Evolutionary conservation across 64 coral and sea anemone genomes (phyloP), one percentile per base, ranked within the genome.

Genomic region (Stylophora pistillata): DNA sequence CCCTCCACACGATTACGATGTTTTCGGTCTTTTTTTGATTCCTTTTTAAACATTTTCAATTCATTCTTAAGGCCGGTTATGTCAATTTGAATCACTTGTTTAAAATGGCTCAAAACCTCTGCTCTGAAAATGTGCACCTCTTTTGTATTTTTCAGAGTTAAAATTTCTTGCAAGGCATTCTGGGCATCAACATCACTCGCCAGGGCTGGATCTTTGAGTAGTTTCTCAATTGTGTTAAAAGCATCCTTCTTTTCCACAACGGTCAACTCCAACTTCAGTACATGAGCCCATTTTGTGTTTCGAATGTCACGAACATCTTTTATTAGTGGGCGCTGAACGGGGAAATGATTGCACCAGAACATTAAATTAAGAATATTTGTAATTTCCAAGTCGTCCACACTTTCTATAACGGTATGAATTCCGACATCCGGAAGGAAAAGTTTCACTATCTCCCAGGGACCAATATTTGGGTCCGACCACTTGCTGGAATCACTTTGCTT

Each of bases 221-320:
- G 74, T 9, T 47, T 77, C 53, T 77, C 74, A 30, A 77, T 77
- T n/a, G 74, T n/a, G 20, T 37, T 9, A 56, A 77, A 77, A 20
- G 74, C 74, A 47, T 21, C 33, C 23, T 30, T 28, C n/a, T 77
- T 77, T 47, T 77, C 74, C 41, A 14, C 32, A 15, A 41, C 31
- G 21, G 14, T 11, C 34, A 77, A 25, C 74, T 77, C 74, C 21
- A 77, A 56, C 74, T 77, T 77, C 17, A 15, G 25, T 41, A 77
- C 34, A 23, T 77, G 74, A 9, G 41, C 74, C 74, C 74, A 77
- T 77, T 77, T 77, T 47, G 74, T 77, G 74, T 77, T 77, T 25
- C 74, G 15, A 9, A 30, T 77, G 30, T 56, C 74, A 34, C 74
- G 33, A 18, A 77, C 74, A 47, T 18, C 32, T 17, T 77, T 25